A percentile compares a stretch with the other conserved stretches of the same genome.
Evolutionary conservation across 1,140 invertebrate species (phyloP).

Genomic region (Microplitis demolitor): DNA sequence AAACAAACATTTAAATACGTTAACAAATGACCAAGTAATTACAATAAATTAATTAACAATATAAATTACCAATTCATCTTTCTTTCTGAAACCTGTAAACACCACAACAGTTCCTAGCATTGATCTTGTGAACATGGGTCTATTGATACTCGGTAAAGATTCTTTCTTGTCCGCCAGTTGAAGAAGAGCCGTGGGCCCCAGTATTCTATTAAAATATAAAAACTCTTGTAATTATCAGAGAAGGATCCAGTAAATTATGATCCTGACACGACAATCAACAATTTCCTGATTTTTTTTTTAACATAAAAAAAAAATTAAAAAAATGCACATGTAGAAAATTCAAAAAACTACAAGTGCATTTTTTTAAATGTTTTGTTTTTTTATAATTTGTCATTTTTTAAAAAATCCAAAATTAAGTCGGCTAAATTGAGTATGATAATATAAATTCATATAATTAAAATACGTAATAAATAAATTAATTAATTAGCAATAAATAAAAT

Average conservation of each 20-base stretch:
- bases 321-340: too few species aligned
- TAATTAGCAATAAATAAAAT: conserved; percentile 20
- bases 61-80: conserved; percentile 80
- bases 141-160: conserved; percentile 70
- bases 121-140: conserved; percentile 84
- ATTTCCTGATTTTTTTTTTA: too few species aligned
- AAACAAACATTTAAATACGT: conserved; percentile 12
- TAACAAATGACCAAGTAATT: neutral
- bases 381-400: too few species aligned
- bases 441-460: too few species aligned
- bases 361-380: too few species aligned
- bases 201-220: conserved; percentile 64
- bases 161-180: conserved; percentile 74
- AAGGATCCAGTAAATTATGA: too few species aligned
- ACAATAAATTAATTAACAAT: neutral
- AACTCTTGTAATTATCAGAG: conserved; percentile 14
- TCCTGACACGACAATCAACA: too few species aligned
- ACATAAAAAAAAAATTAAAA: too few species aligned
- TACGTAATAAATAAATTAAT: neutral
- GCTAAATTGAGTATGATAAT: too few species aligned
- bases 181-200: conserved; percentile 78
- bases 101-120: conserved; percentile 86
- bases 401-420: too few species aligned
- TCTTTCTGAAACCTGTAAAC: conserved; percentile 87
- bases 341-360: too few species aligned